Evolutionary conservation across 1,140 invertebrate genomes (phyloP), one percentile per base, ranked within the genome.

Genomic region (Eumaeus atala): DNA sequence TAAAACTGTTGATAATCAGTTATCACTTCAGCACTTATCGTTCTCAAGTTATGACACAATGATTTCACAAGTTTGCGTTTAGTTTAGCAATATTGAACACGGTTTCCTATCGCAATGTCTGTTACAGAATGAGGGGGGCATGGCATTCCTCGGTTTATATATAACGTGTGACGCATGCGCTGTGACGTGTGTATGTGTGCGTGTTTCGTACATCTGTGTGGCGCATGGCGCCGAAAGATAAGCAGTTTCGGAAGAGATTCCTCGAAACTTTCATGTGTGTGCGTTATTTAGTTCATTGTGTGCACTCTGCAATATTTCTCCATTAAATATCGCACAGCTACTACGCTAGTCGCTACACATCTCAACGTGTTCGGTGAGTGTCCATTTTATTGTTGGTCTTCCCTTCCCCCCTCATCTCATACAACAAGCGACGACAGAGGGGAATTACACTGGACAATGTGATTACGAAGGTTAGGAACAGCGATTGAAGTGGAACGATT

Each of bases 31-130:
- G 51, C 54, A 61, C 60, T 67, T 52, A 38, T 56, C 35, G 60
- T 51, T 38, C 61, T 16, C 58, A 65, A 70, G 67, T 65, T 81
- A 73, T 85, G 82, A 82, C 80, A 82, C 82, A 85, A 85, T 66
- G 66, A 82, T 85, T 82, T 82, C 78, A 77, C 73, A 72, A 82
- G 16, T 34, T 47, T 34, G 34, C 33, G 17, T 34, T 17, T 14
- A 44, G 40, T 57, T 72, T 74, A 51, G 49, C 51, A 54, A 55
- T 37, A 50, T 44, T 21, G 58, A 35, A 50, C 78, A 75, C 78
- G 54, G 21, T 62, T 0, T 72, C 58, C 28, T 17, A 66, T 63
- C 54, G 60, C 48, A 67, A 54, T 42, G 64, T 47, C 73, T 49
- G 33, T 42, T 40, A 56, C 49, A 54, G 70, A 83, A 72, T 85